Conservation (phyloP, 2,797 vertebrate species). For the Cyclura pinguis region DNA sequence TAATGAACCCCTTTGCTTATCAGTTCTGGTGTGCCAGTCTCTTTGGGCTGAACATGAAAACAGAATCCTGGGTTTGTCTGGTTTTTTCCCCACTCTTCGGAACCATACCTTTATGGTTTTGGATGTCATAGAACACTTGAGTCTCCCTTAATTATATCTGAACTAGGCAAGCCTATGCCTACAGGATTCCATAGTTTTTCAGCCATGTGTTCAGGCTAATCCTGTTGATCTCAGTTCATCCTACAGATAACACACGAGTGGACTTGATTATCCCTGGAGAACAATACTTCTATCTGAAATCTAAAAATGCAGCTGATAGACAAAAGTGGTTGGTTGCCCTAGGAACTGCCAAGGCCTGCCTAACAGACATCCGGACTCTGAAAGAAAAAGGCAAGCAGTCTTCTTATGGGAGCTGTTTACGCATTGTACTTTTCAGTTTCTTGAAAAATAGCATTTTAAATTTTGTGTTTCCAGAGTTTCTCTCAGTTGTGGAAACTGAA, state of each 20-base stretch:
- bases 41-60: neutral
- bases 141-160: neutral
- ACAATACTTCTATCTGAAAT: conserved; percentile 97
- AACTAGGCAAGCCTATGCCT: neutral
- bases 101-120: neutral
- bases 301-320: conserved; percentile 95
- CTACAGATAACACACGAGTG: conserved; percentile 93
- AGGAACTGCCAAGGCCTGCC: conserved; percentile 96
- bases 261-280: conserved; percentile 98
- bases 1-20: neutral
- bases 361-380: conserved; percentile 95
- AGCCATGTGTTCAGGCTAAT: conserved; percentile 19
- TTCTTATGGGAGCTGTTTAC: neutral
- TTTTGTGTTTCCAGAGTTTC: neutral
- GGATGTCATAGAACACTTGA: neutral
- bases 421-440: neutral
- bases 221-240: conserved; percentile 85
- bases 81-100: neutral
- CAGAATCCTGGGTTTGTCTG: neutral
- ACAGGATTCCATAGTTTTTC: neutral
- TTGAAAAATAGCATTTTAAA: neutral
- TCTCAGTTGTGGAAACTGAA: neutral
- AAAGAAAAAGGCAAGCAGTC: conserved; percentile 91
- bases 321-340: conserved; percentile 98
- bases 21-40: neutral